A percentile compares a stretch with the other conserved stretches of the same genome.
phyloP scores from a whole-genome alignment of 2,797 vertebrate species.

The Acrocephalus scirpaceus region DNA sequence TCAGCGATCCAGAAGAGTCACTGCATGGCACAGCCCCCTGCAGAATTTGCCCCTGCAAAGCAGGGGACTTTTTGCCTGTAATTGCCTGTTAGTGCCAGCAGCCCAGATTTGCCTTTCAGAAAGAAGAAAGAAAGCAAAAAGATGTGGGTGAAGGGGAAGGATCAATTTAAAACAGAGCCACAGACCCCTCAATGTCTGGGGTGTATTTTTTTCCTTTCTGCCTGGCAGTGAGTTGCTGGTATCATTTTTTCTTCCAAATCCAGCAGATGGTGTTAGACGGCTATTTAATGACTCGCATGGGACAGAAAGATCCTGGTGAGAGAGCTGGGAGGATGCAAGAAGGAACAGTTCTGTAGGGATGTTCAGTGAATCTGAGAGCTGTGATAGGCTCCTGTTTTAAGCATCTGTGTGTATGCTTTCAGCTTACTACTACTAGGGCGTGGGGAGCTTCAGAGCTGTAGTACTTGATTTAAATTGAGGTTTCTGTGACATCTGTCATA shows the following conservation, averaged over 20 bases:
- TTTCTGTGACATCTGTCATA: neutral
- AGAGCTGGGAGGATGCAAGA: neutral
- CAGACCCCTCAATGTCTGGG: neutral
- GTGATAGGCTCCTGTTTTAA: neutral
- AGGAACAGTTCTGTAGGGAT: neutral
- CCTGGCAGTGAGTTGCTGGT: neutral
- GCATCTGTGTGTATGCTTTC: neutral
- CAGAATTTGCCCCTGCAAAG: neutral
- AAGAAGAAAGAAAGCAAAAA: neutral
- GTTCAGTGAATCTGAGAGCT: conserved; percentile 1
- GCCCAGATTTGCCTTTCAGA: neutral
- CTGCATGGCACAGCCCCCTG: neutral
- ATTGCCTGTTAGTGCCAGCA: neutral
- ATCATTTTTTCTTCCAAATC: neutral
- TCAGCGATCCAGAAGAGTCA: neutral
- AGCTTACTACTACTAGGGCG: neutral
- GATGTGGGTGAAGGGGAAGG: accelerated
- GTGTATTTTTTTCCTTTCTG: neutral
- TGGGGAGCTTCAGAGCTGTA: neutral
- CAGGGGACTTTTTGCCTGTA: neutral
- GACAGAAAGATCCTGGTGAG: neutral
- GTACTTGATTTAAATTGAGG: neutral
- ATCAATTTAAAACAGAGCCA: neutral
- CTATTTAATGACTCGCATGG: conserved; percentile 39
- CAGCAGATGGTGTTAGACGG: conserved; percentile 66